Evolutionary conservation across 2,888 invertebrate species (phyloP), one percentile per base, ranked within the genome.

Genomic region (Ametastegia equiseti): DNA sequence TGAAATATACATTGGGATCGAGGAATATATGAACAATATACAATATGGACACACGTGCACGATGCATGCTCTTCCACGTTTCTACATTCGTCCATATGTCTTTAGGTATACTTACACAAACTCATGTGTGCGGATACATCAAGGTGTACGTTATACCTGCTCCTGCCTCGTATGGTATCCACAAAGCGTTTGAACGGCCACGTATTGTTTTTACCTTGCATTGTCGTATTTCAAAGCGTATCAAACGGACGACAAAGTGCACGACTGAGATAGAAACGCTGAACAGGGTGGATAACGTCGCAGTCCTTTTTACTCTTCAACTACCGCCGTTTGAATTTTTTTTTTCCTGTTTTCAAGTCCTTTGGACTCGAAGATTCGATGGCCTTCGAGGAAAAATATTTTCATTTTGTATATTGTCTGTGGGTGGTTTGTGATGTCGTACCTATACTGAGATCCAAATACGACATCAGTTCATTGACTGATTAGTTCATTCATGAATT

Each of bases 121-220:
- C 45, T 13, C 45, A 87, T 88, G 85, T n/a, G n/a, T n/a, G n/a
- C n/a, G n/a, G n/a, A n/a, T n/a, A n/a, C n/a, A n/a, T n/a, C n/a
- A n/a, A n/a, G n/a, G n/a, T n/a, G n/a, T n/a, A n/a, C n/a, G n/a
- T n/a, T n/a, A n/a, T 87, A 83, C 83, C 86, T 87, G 83, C 86
- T 85, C 84, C 87, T 87, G 84, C 85, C 85, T 84, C 85, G 86
- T 85, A 83, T 30, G 45, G 45, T 47, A 71, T 71, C n/a, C 82
- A 85, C 86, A 84, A 86, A 86, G 84, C 87, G 84, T 86, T 88
- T 87, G 86, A 87, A 88, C 85, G 85, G 85, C 85, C 71, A 82
- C 81, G 85, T 85, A 88, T 88, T 88, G 87, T 88, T 87, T 88
- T 88, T 86, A 83, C 84, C 83, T 84, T 67, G 84, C 85, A 87